Base-by-base conservation (phyloP, 2,797 vertebrate species). In the Eulemur coronatus region DNA sequence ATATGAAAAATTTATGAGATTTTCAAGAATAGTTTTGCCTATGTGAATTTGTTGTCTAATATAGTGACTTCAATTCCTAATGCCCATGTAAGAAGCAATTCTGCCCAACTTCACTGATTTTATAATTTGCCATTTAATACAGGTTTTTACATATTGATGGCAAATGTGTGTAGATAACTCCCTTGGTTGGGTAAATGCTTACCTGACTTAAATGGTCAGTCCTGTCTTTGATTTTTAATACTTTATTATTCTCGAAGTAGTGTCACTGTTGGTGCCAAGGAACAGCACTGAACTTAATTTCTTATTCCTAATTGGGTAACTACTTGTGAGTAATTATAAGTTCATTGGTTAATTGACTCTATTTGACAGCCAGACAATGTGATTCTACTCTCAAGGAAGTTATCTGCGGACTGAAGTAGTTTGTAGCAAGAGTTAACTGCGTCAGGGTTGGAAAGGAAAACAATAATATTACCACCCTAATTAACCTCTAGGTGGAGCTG, bases 341-440 rank as follows among this genome's bases (percentile, higher is more conserved):
- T 92, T 95, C 84, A 85, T 30, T 96, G 91, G 76, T 57, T 95
- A 96, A 97, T 94, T 93, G 95, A 96, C 92, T 87, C 70, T 89
- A 26, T 81, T 84, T 97, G 94, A 91, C 93, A 91, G 72, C 14
- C 61, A 82, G 61, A 55, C 46, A 61, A 7, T 14, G 18, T 95
- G 88, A 92, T 24, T 97, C 63, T 67, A 8, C 43, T 97, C 55
- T 80, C 35, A 79, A 97, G 55, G 46, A 95, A 81, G 48, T 76
- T 89, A 72, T 95, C 70, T 92, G 70, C 85, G 72, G 41, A 22
- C 30, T 67, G 46, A 89, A 59, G 9, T 91, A 48, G 20, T 22
- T 70, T 87, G 14, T 6, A 41, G n/a, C 52, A 75, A 22, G 15
- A 69, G 52, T 72, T 52, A 15, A 20, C 14, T 15, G 69, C 24